Evolutionary conservation across 2,113 vertebrate species (phyloP).

Genomic region (Psammodynastes pulverulentus): DNA sequence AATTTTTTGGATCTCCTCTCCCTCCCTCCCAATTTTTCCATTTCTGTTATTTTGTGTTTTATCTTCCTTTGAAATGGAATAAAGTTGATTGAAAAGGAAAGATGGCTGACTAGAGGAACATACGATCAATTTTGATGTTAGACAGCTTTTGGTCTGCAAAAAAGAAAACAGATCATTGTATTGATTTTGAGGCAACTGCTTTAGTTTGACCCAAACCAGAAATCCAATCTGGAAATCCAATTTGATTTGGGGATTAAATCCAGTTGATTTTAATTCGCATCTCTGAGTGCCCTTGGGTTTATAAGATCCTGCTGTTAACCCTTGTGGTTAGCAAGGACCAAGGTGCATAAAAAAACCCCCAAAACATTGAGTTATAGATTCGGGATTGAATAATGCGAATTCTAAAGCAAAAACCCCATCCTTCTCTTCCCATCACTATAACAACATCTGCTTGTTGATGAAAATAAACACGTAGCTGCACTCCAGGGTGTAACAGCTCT

Average conservation of each 20-base stretch:
- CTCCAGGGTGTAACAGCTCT: conserved; percentile 36
- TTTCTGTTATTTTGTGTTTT: background rate
- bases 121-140: background rate
- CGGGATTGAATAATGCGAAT: background rate
- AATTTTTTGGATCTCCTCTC: background rate
- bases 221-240: background rate
- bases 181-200: background rate
- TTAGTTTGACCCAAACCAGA: background rate
- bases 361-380: background rate
- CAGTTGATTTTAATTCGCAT: background rate
- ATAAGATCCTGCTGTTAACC: background rate
- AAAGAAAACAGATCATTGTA: background rate
- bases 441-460: conserved; percentile 31
- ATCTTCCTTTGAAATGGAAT: background rate
- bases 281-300: background rate
- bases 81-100: background rate
- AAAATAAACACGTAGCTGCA: conserved; percentile 27
- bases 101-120: background rate
- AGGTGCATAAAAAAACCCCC: background rate
- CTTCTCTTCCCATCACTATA: background rate
- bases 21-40: background rate
- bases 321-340: background rate
- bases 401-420: background rate
- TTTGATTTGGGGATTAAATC: background rate
- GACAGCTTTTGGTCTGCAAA: background rate